Evolutionary conservation across 2,113 vertebrate species (phyloP), one percentile per base, ranked within the genome.

Genomic region (Sinocyclocheilus anophthalmus): DNA sequence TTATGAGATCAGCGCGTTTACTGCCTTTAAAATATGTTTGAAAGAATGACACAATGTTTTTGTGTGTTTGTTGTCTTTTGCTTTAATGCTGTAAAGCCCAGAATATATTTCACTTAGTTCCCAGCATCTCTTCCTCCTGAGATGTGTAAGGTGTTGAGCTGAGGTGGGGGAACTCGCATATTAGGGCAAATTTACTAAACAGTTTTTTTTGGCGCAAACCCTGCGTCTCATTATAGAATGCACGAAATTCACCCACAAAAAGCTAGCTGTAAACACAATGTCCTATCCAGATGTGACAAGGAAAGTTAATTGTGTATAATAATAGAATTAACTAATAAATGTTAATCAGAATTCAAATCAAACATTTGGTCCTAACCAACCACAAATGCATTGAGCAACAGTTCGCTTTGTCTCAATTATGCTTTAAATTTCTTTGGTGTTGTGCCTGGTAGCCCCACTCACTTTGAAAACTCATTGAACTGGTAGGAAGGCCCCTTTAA

Each of bases 111-210:
- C 4, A 45, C 89, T 92, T 86, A 72, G 9, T 72, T 39, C 4
- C 18, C 18, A 20, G 20, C 33, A 70, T 12, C 48, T 50, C 48
- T 70, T 70, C 88, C 91, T 91, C 72, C 78, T 18, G 14, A 22
- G 20, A n/a, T n/a, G 69, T 73, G 20, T 11, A 72, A 42, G 30
- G 69, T 72, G 37, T 72, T 72, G 33, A 69, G 30, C 67, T 18
- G 30, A 69, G 26, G 6, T 2, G 11, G 48, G 48, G 48, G 0
- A 26, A 63, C 11, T 63, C 3, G 13, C 10, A 11, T 65, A 65
- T 65, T 65, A 9, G 0, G 4, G 4, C 24, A 30, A 26, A 14
- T 30, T 13, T 5, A 65, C 63, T 2, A 65, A 65, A 65, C 12
- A 13, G 4, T 6, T 65, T 12, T 37, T 67, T 69, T 24, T 24